phyloP scores from a whole-genome alignment of 1,140 invertebrate species.

The Andrena cerasifolii region DNA sequence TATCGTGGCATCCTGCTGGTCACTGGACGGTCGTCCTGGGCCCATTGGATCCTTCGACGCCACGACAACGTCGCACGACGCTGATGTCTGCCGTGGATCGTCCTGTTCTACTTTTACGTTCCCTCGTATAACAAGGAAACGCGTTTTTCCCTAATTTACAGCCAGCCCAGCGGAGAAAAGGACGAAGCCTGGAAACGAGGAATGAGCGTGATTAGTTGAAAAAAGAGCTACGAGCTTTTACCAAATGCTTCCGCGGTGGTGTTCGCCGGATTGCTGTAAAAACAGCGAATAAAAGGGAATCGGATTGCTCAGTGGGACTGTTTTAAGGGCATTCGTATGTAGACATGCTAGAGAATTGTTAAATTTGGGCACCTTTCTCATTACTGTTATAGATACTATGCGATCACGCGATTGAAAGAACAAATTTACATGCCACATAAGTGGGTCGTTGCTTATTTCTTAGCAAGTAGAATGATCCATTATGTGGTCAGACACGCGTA shows the following conservation, averaged over 20 bases:
- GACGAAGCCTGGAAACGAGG: conserved; percentile 17
- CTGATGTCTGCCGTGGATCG: conserved; percentile 31
- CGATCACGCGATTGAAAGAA: too few relatives aligned
- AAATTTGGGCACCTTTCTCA: too few relatives aligned
- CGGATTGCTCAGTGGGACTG: too few relatives aligned
- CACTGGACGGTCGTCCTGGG: conserved; percentile 33
- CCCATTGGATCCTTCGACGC: conserved; percentile 46
- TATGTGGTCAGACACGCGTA: too few relatives aligned
- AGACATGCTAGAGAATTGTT: too few relatives aligned
- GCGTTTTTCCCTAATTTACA: conserved; percentile 55
- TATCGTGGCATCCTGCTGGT: conserved; percentile 35
- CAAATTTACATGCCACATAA: too few relatives aligned
- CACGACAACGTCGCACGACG: conserved; percentile 20
- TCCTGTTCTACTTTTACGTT: conserved; percentile 39
- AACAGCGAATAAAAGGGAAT: not conserved
- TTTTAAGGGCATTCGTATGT: too few relatives aligned
- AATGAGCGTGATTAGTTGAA: conserved; percentile 23
- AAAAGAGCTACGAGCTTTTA: conserved; percentile 18
- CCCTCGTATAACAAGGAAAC: conserved; percentile 11
- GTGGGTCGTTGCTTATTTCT: too few relatives aligned
- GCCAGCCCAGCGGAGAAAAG: conserved; percentile 10
- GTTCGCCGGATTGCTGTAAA: not conserved
- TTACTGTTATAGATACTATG: too few relatives aligned
- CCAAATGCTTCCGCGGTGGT: too few relatives aligned
- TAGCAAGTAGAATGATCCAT: too few relatives aligned